Percentiles rank a stretch among this genome's conserved stretches.
Evolutionary conservation across 2,797 vertebrate genomes (phyloP).

Genomic region (Parotocinclus haroldoi): DNA sequence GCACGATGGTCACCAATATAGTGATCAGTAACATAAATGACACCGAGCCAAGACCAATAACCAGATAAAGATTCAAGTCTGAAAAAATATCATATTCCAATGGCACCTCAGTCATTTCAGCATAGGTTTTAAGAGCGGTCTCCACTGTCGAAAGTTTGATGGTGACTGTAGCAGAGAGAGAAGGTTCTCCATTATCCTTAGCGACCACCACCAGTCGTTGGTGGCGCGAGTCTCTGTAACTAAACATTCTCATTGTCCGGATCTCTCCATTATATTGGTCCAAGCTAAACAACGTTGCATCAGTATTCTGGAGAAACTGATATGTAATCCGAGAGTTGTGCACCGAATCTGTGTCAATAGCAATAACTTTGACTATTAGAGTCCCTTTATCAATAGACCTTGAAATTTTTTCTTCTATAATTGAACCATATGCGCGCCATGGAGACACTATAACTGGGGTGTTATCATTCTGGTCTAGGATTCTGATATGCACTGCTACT

Average conservation of each 20-base stretch:
- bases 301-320: slow-evolving; percentile 53
- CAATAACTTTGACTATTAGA: slow-evolving; percentile 60
- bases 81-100: slow-evolving; percentile 53
- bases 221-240: slow-evolving; percentile 49
- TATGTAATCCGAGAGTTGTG: slow-evolving; percentile 57
- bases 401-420: slow-evolving; percentile 56
- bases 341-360: slow-evolving; percentile 57
- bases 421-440: slow-evolving; percentile 49
- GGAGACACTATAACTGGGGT: slow-evolving; percentile 35
- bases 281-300: slow-evolving; percentile 50
- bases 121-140: slow-evolving; percentile 41
- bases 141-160: slow-evolving; percentile 55
- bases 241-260: slow-evolving; percentile 50
- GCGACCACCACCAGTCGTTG: slow-evolving; percentile 51
- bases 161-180: slow-evolving; percentile 56
- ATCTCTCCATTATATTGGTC: slow-evolving; percentile 51
- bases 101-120: slow-evolving; percentile 47
- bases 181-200: slow-evolving; percentile 54
- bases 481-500: slow-evolving; percentile 48
- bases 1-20: slow-evolving; percentile 49
- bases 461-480: slow-evolving; percentile 56
- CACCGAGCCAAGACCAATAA: slow-evolving; percentile 52
- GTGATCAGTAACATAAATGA: slow-evolving; percentile 52
- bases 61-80: slow-evolving; percentile 52
- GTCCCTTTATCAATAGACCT: slow-evolving; percentile 57